These are phyloP conservation scores for Acrossocheilus wenchowensis DNA, from an alignment of 2,797 vertebrate species.

Conservation along the genomic window DNA sequence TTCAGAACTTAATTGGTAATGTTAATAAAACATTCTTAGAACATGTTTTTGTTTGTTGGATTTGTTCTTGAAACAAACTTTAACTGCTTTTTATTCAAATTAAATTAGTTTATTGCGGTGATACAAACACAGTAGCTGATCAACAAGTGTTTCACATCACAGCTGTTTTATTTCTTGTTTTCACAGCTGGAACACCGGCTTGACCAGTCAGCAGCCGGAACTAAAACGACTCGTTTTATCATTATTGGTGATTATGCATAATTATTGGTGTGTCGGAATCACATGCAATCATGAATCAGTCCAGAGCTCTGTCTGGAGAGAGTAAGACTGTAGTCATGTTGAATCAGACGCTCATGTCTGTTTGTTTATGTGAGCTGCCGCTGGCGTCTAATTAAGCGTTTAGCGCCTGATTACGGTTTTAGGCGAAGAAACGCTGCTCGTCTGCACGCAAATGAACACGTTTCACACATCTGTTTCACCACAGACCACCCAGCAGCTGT, in stretches of 20 bases:
- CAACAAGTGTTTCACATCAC: background rate
- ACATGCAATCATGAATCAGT: background rate
- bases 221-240: background rate
- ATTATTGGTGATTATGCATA: background rate
- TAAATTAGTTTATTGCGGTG: background rate
- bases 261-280: background rate
- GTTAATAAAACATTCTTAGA: background rate
- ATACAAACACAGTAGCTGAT: background rate
- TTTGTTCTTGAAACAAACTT: background rate
- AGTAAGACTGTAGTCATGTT: background rate
- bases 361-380: background rate
- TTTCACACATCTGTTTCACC: slow-evolving; percentile 27
- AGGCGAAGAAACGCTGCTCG: background rate
- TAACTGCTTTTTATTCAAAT: background rate
- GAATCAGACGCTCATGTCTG: background rate
- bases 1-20: background rate
- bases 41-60: background rate
- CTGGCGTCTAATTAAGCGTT: slow-evolving; percentile 31
- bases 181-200: background rate
- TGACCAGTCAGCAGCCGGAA: background rate
- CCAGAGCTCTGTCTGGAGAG: background rate
- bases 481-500: slow-evolving; percentile 24
- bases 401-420: slow-evolving; percentile 6
- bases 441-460: background rate
- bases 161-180: background rate